These are phyloP conservation scores for Tetragonula clypearis DNA, from an alignment of 1,140 invertebrate species.

Conservation along the genomic window DNA sequence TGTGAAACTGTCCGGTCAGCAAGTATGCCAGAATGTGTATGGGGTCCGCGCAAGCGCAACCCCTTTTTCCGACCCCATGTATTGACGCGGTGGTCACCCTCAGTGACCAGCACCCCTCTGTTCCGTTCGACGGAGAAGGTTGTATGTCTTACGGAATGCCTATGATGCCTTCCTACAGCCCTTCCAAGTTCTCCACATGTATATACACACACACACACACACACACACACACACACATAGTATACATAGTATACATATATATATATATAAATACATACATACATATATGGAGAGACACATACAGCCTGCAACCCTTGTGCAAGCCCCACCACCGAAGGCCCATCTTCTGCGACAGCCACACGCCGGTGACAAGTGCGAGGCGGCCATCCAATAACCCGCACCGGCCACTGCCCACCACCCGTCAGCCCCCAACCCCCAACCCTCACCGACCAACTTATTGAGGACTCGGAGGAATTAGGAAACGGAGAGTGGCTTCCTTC, in stretches of 20 bases:
- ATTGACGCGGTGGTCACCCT: constrained; percentile 80
- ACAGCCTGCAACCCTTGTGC: neutral
- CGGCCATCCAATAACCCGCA: constrained; percentile 79
- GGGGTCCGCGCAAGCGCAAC: constrained; percentile 75
- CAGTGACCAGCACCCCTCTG: constrained; percentile 75
- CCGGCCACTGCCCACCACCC: constrained; percentile 69
- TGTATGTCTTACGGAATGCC: constrained; percentile 79
- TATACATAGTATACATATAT: neutral
- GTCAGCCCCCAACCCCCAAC: constrained; percentile 28
- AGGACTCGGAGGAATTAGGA: constrained; percentile 70
- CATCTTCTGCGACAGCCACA: constrained; percentile 66
- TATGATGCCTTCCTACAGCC: constrained; percentile 75
- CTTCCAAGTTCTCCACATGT: constrained; percentile 55
- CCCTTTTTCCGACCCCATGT: constrained; percentile 75
- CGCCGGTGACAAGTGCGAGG: constrained; percentile 76
- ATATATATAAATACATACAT: too few species aligned
- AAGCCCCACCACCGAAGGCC: constrained; percentile 20
- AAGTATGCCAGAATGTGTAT: constrained; percentile 69
- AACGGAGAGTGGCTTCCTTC: constrained; percentile 41
- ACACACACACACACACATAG: too few species aligned
- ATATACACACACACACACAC: neutral
- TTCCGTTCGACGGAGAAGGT: constrained; percentile 71
- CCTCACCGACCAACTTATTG: constrained; percentile 69
- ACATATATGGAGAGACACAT: too few species aligned
- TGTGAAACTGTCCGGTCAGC: constrained; percentile 70